phyloP scores from a whole-genome alignment of 1,140 invertebrate genomes.

The Carposina sasakii region DNA sequence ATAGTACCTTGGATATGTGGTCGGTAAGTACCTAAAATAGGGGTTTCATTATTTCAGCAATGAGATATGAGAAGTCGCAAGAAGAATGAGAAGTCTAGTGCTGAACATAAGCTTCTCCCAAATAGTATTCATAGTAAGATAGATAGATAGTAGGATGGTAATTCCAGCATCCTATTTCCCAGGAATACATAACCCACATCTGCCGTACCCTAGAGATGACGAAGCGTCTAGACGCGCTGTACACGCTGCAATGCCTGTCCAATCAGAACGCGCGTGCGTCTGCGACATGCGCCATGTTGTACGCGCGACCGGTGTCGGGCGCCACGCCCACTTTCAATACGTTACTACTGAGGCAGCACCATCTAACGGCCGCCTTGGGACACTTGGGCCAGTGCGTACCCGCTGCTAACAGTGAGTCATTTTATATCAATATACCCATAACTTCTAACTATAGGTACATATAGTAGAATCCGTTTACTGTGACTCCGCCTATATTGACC shows the following conservation, averaged over 20 bases:
- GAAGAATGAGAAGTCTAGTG: neutral
- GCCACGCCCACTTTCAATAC: slow-evolving; percentile 72
- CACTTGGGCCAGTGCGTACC: slow-evolving; percentile 74
- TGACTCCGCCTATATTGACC: too few relatives aligned
- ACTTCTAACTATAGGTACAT: too few relatives aligned
- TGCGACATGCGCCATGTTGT: slow-evolving; percentile 83
- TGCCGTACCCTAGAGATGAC: slow-evolving; percentile 79
- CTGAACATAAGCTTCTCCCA: neutral
- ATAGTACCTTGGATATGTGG: slow-evolving; percentile 77
- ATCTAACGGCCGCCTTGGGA: slow-evolving; percentile 75
- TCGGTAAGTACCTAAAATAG: slow-evolving; percentile 64
- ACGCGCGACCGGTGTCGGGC: slow-evolving; percentile 62
- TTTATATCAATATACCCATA: too few relatives aligned
- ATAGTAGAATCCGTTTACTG: too few relatives aligned
- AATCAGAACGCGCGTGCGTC: slow-evolving; percentile 80
- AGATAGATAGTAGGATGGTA: neutral
- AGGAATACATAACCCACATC: slow-evolving; percentile 77
- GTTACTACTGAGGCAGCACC: slow-evolving; percentile 68
- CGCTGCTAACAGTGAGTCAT: slow-evolving; percentile 35
- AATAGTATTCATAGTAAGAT: neutral
- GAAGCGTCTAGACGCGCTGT: slow-evolving; percentile 77
- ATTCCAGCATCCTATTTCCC: slow-evolving; percentile 14
- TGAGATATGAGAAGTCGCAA: neutral
- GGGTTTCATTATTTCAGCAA: slow-evolving; percentile 9
- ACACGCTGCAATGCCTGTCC: slow-evolving; percentile 79